These are phyloP conservation scores for Drosophila lacteicornis DNA, from an alignment of 1,140 invertebrate genomes.

Conservation along the genomic window DNA sequence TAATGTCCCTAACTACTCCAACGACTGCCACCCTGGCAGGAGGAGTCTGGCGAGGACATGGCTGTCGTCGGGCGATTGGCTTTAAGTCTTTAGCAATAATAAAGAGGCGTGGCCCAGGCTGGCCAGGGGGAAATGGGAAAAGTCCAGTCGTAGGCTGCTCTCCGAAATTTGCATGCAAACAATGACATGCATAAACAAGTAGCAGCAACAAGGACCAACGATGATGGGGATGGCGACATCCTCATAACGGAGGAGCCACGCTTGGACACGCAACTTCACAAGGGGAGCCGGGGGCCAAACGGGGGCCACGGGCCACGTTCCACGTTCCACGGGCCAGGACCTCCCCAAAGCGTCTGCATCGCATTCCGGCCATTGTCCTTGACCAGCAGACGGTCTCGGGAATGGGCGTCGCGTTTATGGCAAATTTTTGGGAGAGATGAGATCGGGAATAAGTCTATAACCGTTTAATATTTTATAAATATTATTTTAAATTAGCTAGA, in stretches of 20 bases:
- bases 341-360: slow-evolving; percentile 31
- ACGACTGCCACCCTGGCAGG: background rate
- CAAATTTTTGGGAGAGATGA: slow-evolving; percentile 4
- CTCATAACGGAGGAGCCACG: slow-evolving; percentile 52
- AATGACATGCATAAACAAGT: slow-evolving; percentile 80
- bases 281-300: too few species aligned
- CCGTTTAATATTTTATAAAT: background rate
- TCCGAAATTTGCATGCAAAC: slow-evolving; percentile 76
- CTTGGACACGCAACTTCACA: slow-evolving; percentile 36
- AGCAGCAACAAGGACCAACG: slow-evolving; percentile 37
- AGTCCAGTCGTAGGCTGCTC: slow-evolving; percentile 26
- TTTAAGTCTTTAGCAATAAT: slow-evolving; percentile 67
- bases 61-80: slow-evolving; percentile 36
- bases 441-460: background rate
- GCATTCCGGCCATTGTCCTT: slow-evolving; percentile 51
- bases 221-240: slow-evolving; percentile 42
- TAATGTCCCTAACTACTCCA: background rate
- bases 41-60: slow-evolving; percentile 21
- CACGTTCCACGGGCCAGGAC: slow-evolving; percentile 5
- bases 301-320: background rate
- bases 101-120: slow-evolving; percentile 3
- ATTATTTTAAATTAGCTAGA: too few species aligned
- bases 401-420: slow-evolving; percentile 24
- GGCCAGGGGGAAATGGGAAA: background rate
- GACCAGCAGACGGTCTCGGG: slow-evolving; percentile 34